Evolutionary conservation across 2,888 invertebrate species (phyloP).

Genomic region (Phengaris arion): DNA sequence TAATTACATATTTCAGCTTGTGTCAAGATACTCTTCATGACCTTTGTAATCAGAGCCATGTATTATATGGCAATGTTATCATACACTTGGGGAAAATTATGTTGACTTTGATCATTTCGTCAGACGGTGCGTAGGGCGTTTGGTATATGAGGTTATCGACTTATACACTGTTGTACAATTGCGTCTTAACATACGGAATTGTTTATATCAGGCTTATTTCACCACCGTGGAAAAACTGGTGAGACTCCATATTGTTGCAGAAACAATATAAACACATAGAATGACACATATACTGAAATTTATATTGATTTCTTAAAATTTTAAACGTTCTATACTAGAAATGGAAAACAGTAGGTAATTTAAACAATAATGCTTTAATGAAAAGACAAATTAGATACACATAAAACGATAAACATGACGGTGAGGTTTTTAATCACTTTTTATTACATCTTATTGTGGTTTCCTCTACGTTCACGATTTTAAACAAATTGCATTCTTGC

Average conservation of each 20-base stretch:
- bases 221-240: not conserved
- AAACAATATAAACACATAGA: too few relatives aligned
- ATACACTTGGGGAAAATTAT: not conserved
- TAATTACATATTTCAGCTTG: not conserved
- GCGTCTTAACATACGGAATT: not conserved
- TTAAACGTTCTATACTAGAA: too few relatives aligned
- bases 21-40: not conserved
- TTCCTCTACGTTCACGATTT: not conserved
- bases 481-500: not conserved
- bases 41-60: not conserved
- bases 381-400: not conserved
- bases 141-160: slow-evolving; percentile 10
- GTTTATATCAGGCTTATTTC: not conserved
- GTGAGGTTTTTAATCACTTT: not conserved
- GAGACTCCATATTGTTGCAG: too few relatives aligned
- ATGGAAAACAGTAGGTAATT: too few relatives aligned
- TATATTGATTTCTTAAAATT: too few relatives aligned
- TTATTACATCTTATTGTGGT: not conserved
- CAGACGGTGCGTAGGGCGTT: slow-evolving; percentile 2
- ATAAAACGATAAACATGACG: not conserved
- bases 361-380: too few relatives aligned
- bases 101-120: slow-evolving; percentile 2
- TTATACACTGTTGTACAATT: not conserved
- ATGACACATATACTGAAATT: too few relatives aligned
- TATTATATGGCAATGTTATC: not conserved